Evolutionary conservation across 2,797 vertebrate genomes (phyloP).

Genomic region (Lophius americanus): DNA sequence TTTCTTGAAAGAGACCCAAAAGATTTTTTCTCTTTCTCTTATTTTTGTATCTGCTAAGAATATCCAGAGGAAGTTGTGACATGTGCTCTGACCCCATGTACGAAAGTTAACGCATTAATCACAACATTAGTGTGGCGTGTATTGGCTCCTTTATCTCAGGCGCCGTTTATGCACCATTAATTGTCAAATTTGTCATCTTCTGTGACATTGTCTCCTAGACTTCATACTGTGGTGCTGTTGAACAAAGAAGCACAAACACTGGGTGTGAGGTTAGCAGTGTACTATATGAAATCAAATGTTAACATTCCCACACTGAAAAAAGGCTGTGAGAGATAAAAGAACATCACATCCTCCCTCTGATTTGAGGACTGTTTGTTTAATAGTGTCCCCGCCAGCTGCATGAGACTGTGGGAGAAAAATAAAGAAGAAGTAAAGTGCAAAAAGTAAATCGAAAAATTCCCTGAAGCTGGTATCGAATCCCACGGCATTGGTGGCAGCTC

Average conservation of each 20-base stretch:
- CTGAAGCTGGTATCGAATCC: constrained; percentile 49
- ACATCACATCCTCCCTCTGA: constrained; percentile 9
- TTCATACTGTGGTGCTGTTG: constrained; percentile 15
- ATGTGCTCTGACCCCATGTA: constrained; percentile 28
- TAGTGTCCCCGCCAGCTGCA: constrained; percentile 26
- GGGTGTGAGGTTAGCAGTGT: constrained; percentile 19
- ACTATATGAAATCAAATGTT: constrained; percentile 28
- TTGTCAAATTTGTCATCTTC: constrained; percentile 51
- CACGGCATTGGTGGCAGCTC: constrained; percentile 16
- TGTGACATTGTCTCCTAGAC: constrained; percentile 34
- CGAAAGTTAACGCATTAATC: constrained; percentile 45
- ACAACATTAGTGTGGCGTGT: constrained; percentile 44
- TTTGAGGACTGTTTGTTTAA: constrained; percentile 24
- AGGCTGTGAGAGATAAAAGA: neutral
- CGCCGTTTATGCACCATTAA: constrained; percentile 35
- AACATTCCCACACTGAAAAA: constrained; percentile 23
- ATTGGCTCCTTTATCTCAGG: constrained; percentile 5
- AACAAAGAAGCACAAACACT: constrained; percentile 21
- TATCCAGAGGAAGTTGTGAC: constrained; percentile 40
- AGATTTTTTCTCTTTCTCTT: constrained; percentile 12
- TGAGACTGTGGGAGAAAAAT: constrained; percentile 26
- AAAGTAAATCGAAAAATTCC: constrained; percentile 58
- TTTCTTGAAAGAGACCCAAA: constrained; percentile 35
- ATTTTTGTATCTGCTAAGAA: constrained; percentile 20
- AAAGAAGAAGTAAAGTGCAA: constrained; percentile 51